Evolutionary conservation across 2,888 invertebrate species (phyloP).

Genomic region (Drosophila greeni): DNA sequence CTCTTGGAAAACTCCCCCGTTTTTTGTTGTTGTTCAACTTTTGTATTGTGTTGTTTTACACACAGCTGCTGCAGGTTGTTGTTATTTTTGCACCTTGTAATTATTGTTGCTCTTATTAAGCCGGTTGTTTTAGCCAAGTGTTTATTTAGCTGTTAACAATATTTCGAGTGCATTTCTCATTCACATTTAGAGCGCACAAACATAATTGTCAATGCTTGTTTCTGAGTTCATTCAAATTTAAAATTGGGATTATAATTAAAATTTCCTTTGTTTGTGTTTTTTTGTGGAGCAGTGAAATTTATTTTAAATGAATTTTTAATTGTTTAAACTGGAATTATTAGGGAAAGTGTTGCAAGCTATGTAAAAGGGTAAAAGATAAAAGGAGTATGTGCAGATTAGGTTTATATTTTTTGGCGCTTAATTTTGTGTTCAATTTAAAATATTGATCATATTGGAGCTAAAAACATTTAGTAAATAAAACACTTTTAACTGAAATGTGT

Average conservation of each 20-base stretch:
- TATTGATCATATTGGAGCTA: neutral
- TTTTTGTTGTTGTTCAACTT: constrained; percentile 12
- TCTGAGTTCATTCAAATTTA: constrained; percentile 10
- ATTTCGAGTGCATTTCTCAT: constrained; percentile 48
- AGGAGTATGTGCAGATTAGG: neutral
- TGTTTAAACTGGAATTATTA: neutral
- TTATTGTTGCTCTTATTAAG: constrained; percentile 14
- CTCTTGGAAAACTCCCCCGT: neutral
- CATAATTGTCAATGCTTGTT: constrained; percentile 9
- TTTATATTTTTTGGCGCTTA: neutral
- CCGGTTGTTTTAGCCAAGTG: constrained; percentile 23
- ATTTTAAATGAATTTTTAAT: neutral
- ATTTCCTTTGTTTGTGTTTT: constrained; percentile 10
- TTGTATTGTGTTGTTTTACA: constrained; percentile 41
- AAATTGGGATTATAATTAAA: constrained; percentile 19
- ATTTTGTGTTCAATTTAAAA: no score
- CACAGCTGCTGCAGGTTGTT: constrained; percentile 27
- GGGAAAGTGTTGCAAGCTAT: neutral
- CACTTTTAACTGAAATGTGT: neutral
- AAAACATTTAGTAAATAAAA: neutral
- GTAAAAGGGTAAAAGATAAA: neutral
- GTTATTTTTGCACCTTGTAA: constrained; percentile 24
- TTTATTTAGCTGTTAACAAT: constrained; percentile 59
- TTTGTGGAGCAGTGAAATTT: neutral
- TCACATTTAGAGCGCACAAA: constrained; percentile 9